Percentiles rank a stretch among this genome's conserved stretches.
phyloP scores from a whole-genome alignment of 1,140 invertebrate species.

The Conus ventricosus region DNA sequence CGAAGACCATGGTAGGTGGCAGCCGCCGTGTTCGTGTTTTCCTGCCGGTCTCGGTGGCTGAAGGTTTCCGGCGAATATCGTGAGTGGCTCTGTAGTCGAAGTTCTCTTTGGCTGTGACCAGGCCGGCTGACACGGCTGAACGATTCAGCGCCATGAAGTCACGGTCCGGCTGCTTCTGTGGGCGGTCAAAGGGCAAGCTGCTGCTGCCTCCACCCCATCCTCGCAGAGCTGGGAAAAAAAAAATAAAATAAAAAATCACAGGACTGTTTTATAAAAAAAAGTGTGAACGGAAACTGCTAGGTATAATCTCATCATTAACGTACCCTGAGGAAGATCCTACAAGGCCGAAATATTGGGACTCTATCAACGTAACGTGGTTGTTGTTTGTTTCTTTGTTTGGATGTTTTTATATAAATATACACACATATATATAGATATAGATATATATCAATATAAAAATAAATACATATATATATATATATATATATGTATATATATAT shows the following conservation, averaged over 20 bases:
- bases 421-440: too few species aligned
- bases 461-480: not conserved
- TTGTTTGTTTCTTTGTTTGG: too few species aligned
- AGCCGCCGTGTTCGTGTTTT: slow-evolving; percentile 56
- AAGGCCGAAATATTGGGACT: too few species aligned
- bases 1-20: slow-evolving; percentile 69
- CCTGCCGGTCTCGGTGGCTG: slow-evolving; percentile 52
- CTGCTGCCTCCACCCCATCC: slow-evolving; percentile 44
- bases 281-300: not conserved
- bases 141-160: slow-evolving; percentile 71
- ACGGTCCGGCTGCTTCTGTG: slow-evolving; percentile 59
- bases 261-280: not conserved
- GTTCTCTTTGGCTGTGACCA: slow-evolving; percentile 66
- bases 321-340: too few species aligned
- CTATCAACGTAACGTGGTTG: too few species aligned
- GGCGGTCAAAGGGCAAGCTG: slow-evolving; percentile 55
- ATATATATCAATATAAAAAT: too few species aligned
- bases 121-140: slow-evolving; percentile 64
- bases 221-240: slow-evolving; percentile 36
- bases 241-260: too few species aligned
- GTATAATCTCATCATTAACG: too few species aligned
- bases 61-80: slow-evolving; percentile 62
- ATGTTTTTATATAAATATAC: too few species aligned
- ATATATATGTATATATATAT: not conserved
- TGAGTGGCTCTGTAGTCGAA: slow-evolving; percentile 69